These are phyloP conservation scores for Lithophane semibrunnea DNA, from an alignment of 2,888 invertebrate species.

Conservation along the genomic window DNA sequence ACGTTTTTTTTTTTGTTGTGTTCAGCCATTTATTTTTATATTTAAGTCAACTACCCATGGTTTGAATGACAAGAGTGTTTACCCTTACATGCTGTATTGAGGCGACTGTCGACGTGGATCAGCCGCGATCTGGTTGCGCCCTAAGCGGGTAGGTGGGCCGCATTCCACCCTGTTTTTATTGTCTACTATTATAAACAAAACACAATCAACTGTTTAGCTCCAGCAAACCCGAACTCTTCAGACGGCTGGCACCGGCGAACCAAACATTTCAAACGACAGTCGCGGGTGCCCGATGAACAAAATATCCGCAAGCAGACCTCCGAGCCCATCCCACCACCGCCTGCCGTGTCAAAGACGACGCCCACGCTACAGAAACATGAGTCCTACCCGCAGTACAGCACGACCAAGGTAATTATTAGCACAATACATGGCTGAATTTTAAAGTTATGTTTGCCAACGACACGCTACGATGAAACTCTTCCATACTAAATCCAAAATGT, in stretches of 20 bases:
- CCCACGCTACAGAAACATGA: conserved; percentile 81
- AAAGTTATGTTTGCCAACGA: not conserved
- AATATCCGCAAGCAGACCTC: conserved; percentile 79
- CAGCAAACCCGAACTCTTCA: conserved; percentile 41
- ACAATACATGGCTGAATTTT: not conserved
- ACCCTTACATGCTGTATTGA: no score
- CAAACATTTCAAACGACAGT: conserved; percentile 81
- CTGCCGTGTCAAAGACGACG: conserved; percentile 51
- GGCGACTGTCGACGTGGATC: not conserved
- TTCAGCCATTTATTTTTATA: no score
- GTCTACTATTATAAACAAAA: no score
- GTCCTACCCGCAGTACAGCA: conserved; percentile 83
- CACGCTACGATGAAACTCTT: not conserved
- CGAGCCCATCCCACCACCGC: conserved; percentile 74
- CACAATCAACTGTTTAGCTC: conserved; percentile 3
- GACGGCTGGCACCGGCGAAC: conserved; percentile 72
- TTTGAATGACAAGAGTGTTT: no score
- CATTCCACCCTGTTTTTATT: not conserved
- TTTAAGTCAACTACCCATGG: no score
- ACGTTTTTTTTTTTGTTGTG: no score
- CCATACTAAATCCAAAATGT: not conserved
- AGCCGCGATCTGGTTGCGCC: not conserved
- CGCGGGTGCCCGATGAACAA: conserved; percentile 78
- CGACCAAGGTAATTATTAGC: conserved; percentile 72
- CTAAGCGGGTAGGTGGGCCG: no score